A percentile compares a stretch with the other conserved stretches of the same genome.
phyloP scores from a whole-genome alignment of 2,113 vertebrate genomes.

The Paracanthobrama guichenoti region DNA sequence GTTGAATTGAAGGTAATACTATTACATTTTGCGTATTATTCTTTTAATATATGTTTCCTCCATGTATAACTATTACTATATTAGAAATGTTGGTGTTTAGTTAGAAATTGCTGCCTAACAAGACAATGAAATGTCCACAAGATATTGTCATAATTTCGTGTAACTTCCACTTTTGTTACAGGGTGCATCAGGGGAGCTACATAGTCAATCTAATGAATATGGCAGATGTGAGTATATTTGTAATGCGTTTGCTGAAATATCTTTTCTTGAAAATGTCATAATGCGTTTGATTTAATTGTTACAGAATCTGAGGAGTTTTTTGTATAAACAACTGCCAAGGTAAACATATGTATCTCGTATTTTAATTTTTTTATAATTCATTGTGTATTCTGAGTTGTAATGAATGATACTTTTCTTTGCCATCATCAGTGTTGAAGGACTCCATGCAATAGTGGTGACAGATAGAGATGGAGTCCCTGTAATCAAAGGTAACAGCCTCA shows the following conservation, averaged over 20 bases:
- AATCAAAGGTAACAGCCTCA: constrained; percentile 87
- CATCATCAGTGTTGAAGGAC: constrained; percentile 86
- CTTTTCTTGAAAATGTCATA: not conserved
- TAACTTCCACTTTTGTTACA: not conserved
- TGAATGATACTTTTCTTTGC: not conserved
- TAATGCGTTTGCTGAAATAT: not conserved
- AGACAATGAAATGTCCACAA: not conserved
- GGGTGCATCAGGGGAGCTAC: not conserved
- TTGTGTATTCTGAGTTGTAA: not conserved
- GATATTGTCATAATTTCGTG: not conserved
- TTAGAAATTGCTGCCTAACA: not conserved
- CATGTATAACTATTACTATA: not conserved
- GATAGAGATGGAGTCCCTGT: constrained; percentile 96
- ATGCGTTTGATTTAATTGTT: constrained; percentile 26
- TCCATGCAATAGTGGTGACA: constrained; percentile 95
- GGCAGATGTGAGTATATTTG: constrained; percentile 55
- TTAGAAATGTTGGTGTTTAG: not conserved
- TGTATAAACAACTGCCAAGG: constrained; percentile 96
- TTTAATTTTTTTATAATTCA: not conserved
- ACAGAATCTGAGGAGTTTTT: constrained; percentile 91
- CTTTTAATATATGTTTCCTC: not conserved
- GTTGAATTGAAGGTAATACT: constrained; percentile 24
- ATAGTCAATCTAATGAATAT: constrained; percentile 28
- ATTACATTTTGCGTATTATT: not conserved
- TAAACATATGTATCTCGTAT: constrained; percentile 62